phyloP scores from a whole-genome alignment of 1,140 invertebrate species.

The Penaeus vannamei region DNA sequence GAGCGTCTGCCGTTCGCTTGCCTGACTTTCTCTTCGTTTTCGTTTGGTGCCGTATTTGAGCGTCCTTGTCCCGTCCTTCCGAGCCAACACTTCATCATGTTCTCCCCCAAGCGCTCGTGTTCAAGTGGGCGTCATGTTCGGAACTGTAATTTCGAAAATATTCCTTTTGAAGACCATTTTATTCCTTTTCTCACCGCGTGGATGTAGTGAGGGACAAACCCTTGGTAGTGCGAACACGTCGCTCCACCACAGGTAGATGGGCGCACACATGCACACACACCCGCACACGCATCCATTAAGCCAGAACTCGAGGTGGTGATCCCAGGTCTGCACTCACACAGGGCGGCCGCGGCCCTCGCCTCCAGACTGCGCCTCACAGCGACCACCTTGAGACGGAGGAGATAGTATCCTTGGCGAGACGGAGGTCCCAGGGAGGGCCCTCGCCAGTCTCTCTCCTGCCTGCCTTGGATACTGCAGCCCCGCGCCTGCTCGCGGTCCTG shows the following conservation, averaged over 20 bases:
- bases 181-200: neutral
- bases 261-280: constrained; percentile 6
- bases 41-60: constrained; percentile 20
- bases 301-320: neutral
- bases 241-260: neutral
- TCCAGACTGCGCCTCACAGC: neutral
- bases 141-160: neutral
- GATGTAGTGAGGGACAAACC: constrained; percentile 9
- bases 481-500: no score
- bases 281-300: neutral
- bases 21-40: neutral
- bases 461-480: no score
- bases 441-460: no score
- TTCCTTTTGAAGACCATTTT: neutral
- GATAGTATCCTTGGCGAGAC: no score
- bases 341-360: neutral
- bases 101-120: neutral
- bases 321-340: neutral
- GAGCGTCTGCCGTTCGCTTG: no score
- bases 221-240: constrained; percentile 36
- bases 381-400: neutral
- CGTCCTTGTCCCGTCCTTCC: neutral
- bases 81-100: neutral
- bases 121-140: neutral
- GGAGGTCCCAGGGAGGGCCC: no score